phyloP scores from a whole-genome alignment of 1,140 invertebrate genomes.

The Pseudobourletiella spinata region DNA sequence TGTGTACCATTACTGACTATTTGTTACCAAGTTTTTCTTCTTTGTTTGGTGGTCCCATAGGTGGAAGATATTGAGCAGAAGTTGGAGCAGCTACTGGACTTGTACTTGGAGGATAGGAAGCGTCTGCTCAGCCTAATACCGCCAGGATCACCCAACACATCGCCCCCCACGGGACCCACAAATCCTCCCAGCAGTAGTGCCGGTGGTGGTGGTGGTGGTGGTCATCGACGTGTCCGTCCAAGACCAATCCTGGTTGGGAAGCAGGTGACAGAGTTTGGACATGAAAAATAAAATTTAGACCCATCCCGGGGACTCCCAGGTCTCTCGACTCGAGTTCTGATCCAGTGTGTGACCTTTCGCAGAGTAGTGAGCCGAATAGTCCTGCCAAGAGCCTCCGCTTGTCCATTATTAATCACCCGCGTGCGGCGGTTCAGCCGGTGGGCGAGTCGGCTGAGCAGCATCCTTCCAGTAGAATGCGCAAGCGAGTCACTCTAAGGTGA shows the following conservation, averaged over 20 bases:
- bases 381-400: slow-evolving; percentile 10
- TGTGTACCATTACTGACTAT: no score
- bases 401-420: slow-evolving; percentile 12
- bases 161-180: slow-evolving; percentile 11
- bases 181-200: slow-evolving; percentile 2
- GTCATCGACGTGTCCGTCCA: slow-evolving; percentile 10
- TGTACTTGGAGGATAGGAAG: slow-evolving; percentile 83
- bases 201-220: no score
- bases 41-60: slow-evolving; percentile 44
- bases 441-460: slow-evolving; percentile 3
- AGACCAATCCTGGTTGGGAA: slow-evolving; percentile 29
- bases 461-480: slow-evolving; percentile 28
- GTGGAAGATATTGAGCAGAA: slow-evolving; percentile 89
- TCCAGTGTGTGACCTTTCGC: background rate
- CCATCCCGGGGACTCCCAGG: background rate
- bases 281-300: background rate
- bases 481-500: slow-evolving; percentile 33
- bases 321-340: background rate
- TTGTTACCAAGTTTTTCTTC: no score
- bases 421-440: background rate
- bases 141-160: slow-evolving; percentile 2
- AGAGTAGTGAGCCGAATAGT: slow-evolving; percentile 34
- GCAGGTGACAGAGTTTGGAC: slow-evolving; percentile 18
- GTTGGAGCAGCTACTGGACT: slow-evolving; percentile 82
- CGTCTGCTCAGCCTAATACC: slow-evolving; percentile 46